Conservation (phyloP, 1,140 invertebrate species). For the Mercenaria mercenaria region DNA sequence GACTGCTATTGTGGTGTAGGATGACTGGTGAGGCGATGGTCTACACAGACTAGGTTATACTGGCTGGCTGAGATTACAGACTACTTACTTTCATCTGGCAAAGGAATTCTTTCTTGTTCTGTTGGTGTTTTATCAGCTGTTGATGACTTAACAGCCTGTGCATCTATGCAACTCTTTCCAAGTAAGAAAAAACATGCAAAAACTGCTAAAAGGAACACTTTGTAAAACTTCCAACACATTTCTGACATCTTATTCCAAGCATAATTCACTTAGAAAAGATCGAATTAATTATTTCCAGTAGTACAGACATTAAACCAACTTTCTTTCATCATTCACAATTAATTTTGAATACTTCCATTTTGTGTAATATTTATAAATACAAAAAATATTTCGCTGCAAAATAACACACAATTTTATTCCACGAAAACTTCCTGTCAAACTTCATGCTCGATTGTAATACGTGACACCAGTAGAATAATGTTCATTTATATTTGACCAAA, state of each 20-base stretch:
- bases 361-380: not conserved
- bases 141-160: not conserved
- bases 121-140: not conserved
- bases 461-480: not conserved
- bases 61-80: no score
- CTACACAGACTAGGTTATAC: no score
- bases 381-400: not conserved
- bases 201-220: not conserved
- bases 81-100: constrained; percentile 37
- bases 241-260: not conserved
- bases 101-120: constrained; percentile 4
- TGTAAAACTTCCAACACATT: constrained; percentile 1
- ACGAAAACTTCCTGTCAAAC: constrained; percentile 46
- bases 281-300: not conserved
- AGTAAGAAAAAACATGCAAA: not conserved
- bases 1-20: no score
- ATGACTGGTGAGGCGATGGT: no score
- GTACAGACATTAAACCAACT: no score
- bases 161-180: not conserved
- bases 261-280: not conserved
- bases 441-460: not conserved
- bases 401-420: not conserved
- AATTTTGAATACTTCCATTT: not conserved
- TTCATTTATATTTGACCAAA: no score
- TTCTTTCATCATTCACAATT: not conserved